phyloP scores from a whole-genome alignment of 2,888 invertebrate genomes.

The Melanargia galathea region DNA sequence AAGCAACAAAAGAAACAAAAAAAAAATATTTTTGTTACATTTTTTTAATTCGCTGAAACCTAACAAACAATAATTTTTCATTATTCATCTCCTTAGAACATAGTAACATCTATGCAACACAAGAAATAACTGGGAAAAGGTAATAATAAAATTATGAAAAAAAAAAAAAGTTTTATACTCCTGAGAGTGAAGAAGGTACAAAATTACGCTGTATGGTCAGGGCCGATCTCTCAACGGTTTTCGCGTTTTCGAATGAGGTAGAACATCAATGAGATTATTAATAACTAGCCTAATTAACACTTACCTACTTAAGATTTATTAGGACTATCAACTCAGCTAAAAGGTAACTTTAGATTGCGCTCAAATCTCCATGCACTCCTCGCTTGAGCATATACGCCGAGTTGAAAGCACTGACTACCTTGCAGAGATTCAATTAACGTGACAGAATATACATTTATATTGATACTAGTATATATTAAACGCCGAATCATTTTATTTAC shows the following conservation, averaged over 20 bases:
- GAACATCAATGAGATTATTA: constrained; percentile 77
- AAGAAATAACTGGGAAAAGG: constrained; percentile 79
- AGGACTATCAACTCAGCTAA: constrained; percentile 64
- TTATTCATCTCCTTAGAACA: constrained; percentile 80
- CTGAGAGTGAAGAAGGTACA: constrained; percentile 80
- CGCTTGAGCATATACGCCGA: constrained; percentile 62
- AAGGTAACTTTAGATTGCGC: constrained; percentile 40
- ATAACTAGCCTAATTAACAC: constrained; percentile 74
- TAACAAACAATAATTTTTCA: constrained; percentile 82
- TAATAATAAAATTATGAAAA: constrained; percentile 70
- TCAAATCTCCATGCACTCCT: constrained; percentile 40
- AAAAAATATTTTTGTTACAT: constrained; percentile 78
- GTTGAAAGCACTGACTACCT: constrained; percentile 72
- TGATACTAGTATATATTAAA: constrained; percentile 38
- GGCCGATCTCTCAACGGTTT: constrained; percentile 64
- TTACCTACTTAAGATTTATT: constrained; percentile 72
- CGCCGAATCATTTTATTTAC: constrained; percentile 43
- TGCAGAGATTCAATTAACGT: constrained; percentile 74
- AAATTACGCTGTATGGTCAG: constrained; percentile 62
- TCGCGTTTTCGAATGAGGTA: constrained; percentile 68
- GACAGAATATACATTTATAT: constrained; percentile 43
- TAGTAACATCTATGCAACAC: constrained; percentile 84
- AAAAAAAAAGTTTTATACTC: constrained; percentile 77
- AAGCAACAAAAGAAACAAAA: constrained; percentile 71
- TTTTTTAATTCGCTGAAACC: constrained; percentile 82